Evolutionary conservation across 2,888 invertebrate species (phyloP), one percentile per base, ranked within the genome.

Genomic region (Diarsia dahlii): DNA sequence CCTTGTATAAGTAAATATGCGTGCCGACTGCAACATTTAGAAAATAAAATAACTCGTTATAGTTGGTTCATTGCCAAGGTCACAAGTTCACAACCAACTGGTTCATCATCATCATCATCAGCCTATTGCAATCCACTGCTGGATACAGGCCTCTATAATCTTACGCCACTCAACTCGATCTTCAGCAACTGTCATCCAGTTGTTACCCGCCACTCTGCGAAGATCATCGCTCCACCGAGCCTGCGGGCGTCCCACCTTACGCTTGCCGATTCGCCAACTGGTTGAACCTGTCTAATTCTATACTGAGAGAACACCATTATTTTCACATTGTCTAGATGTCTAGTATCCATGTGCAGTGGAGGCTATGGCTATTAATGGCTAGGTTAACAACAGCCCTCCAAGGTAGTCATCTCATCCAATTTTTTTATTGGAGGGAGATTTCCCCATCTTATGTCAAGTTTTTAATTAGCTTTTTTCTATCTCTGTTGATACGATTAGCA

Each of bases 41-140:
- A 15, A 46, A 48, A 54, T n/a, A 10, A 50, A 62, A 10, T 46
- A 13, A 20, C 1, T 20, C 5, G 9, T n/a, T 10, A 2, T 46
- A 50, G 0, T 54, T 28, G 2, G 56, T 45, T 77, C 65, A 74
- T 20, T 74, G 28, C 20, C 81, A 81, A 62, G 66, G 48, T 54
- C 65, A 48, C 18, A 48, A 58, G 46, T 58, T 80, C 71, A 71
- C n/a, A 64, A 20, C 18, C 3, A n/a, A 45, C 63, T 15, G 15
- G 9, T 46, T 20, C n/a, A n/a, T n/a, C n/a, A n/a, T n/a, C n/a
- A n/a, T n/a, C n/a, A n/a, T n/a, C n/a, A n/a, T n/a, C n/a, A n/a
- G n/a, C n/a, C n/a, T n/a, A n/a, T n/a, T n/a, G n/a, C n/a, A n/a
- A n/a, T n/a, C n/a, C n/a, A n/a, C n/a, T n/a, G n/a, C n/a, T n/a